Evolutionary conservation across 2,797 vertebrate species (phyloP).

Genomic region (Acanthis flammea): DNA sequence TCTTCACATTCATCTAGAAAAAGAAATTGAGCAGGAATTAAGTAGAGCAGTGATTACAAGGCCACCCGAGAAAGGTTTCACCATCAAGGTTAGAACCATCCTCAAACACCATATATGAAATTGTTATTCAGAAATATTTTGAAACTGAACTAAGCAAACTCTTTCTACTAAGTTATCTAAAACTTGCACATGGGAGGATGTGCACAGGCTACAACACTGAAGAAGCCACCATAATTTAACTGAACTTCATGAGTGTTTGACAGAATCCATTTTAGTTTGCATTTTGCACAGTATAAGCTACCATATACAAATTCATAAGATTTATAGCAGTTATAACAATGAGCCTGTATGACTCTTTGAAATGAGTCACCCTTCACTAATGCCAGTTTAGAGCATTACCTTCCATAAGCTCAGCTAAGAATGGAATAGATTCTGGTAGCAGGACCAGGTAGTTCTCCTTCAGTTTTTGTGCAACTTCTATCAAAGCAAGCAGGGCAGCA

Average conservation of each 20-base stretch:
- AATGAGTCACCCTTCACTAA: not conserved
- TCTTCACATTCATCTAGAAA: constrained; percentile 91
- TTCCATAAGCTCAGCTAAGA: constrained; percentile 97
- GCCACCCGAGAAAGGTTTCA: not conserved
- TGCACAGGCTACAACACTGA: not conserved
- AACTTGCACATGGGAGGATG: not conserved
- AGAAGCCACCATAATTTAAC: not conserved
- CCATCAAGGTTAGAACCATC: not conserved
- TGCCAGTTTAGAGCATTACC: constrained; percentile 75
- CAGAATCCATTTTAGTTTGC: not conserved
- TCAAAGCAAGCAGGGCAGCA: constrained; percentile 85
- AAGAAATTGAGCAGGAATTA: not conserved
- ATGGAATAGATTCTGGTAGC: constrained; percentile 93
- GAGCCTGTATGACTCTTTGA: not conserved
- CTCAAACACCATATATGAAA: not conserved
- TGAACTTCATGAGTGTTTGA: not conserved
- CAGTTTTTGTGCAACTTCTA: constrained; percentile 87
- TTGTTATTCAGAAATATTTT: not conserved
- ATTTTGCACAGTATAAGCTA: not conserved
- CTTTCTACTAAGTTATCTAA: not conserved
- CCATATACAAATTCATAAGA: rapidly evolving
- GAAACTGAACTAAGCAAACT: not conserved
- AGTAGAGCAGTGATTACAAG: not conserved
- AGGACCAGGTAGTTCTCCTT: constrained; percentile 92
- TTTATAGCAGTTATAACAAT: not conserved